Evolutionary conservation across 2,797 vertebrate genomes (phyloP), one percentile per base, ranked within the genome.

Genomic region (Botia almorhae): DNA sequence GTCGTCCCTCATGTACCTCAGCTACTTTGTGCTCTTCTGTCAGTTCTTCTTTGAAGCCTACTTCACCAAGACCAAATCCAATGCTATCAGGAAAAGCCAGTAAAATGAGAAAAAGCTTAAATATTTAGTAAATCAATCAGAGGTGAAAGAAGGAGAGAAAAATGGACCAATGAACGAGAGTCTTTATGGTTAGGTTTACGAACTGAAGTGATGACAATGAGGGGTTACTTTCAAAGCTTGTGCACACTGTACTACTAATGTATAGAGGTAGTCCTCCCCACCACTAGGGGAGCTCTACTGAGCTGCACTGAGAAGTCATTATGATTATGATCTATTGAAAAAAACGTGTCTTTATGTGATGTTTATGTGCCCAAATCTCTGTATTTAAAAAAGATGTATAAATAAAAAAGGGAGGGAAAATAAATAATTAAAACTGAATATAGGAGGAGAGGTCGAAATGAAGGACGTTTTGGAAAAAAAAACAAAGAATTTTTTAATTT

Each of bases 1-100:
- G 98, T 98, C 97, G 80, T 99, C 97, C 5, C 96, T 98, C 91
- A 99, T 99, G 98, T 99, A 99, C 95, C 96, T 99, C 95, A 99
- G 97, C 94, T 99, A 99, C 93, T 97, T 99, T 83, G 96, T 98
- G 91, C 97, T 99, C 88, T 99, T 99, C 93, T 95, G 97, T 90
- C 98, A 97, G 91, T 99, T 99, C 93, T 99, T 99, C 93, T 94
- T 96, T 63, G 96, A 97, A 91, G 97, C 97, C 91, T 99, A 99
- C 88, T 81, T 98, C 0, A 91, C 94, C 94, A 98, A 96, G 92
- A 93, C 92, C 91, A 94, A 92, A 88, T 93, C 93, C 91, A 81
- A 83, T 12, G 80, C 88, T 7, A 84, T 80, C 92, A 97, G 94
- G 89, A 94, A 94, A 88, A 89, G 86, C 85, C 74, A 94, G 89